Evolutionary conservation across 2,888 invertebrate genomes (phyloP).

Genomic region (Tenthredo notha): DNA sequence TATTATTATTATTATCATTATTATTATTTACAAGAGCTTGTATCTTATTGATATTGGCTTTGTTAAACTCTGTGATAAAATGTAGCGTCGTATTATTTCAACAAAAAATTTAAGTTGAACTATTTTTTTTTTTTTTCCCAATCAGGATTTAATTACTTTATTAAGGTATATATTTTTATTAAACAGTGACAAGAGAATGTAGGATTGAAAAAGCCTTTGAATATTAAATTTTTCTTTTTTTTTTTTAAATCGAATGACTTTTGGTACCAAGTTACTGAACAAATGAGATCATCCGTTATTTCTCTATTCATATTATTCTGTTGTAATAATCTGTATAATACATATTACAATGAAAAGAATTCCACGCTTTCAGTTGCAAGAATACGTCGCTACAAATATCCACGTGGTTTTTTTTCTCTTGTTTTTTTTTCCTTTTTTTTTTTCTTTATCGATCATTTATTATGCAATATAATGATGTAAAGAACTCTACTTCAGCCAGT

Average conservation of each 20-base stretch:
- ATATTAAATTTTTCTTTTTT: neutral
- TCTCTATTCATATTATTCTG: neutral
- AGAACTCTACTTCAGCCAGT: constrained; percentile 64
- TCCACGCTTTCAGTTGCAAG: neutral
- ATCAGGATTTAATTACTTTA: neutral
- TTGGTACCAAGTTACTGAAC: neutral
- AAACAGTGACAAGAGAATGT: neutral
- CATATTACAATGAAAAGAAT: neutral
- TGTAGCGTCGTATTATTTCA: constrained; percentile 12
- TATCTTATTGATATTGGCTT: constrained; percentile 55
- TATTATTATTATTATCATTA: constrained; percentile 63
- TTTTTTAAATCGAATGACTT: neutral
- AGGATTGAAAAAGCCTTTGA: neutral
- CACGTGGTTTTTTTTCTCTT: neutral
- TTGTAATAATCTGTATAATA: neutral
- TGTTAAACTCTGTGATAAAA: constrained; percentile 19
- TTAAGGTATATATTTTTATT: neutral
- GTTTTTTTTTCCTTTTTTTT: neutral
- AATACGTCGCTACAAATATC: constrained; percentile 9
- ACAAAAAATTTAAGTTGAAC: neutral
- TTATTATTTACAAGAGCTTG: constrained; percentile 61
- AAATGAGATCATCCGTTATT: neutral
- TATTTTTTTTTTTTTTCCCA: neutral
- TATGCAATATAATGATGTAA: constrained; percentile 56
- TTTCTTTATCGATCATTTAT: neutral